Conservation (phyloP, 2,888 invertebrate species). For the Hypomecis punctinalis region DNA sequence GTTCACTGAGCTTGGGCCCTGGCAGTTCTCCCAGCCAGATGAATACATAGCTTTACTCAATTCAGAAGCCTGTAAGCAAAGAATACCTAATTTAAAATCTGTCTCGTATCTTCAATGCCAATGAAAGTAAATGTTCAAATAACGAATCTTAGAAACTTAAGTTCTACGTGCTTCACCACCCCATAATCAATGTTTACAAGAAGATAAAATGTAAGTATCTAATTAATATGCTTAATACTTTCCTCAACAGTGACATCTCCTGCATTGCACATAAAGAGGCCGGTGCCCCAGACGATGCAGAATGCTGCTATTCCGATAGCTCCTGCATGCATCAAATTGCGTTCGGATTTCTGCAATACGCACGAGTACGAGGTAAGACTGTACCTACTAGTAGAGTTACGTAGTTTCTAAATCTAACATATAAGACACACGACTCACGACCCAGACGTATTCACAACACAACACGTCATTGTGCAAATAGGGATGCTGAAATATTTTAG, state of each 20-base stretch:
- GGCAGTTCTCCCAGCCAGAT: constrained; percentile 52
- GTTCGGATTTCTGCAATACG: constrained; percentile 15
- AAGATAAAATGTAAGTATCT: too few relatives aligned
- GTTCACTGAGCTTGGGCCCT: constrained; percentile 24
- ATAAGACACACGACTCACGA: too few relatives aligned
- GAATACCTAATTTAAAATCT: neutral
- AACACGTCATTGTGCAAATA: too few relatives aligned
- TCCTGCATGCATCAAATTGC: constrained; percentile 2
- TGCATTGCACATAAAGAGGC: constrained; percentile 51
- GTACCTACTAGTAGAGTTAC: neutral
- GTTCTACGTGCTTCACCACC: too few relatives aligned
- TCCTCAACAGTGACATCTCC: constrained; percentile 47
- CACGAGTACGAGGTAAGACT: too few relatives aligned
- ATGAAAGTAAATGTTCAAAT: too few relatives aligned
- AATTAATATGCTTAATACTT: neutral
- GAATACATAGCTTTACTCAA: constrained; percentile 49
- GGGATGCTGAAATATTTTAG: too few relatives aligned
- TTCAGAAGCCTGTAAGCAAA: constrained; percentile 43
- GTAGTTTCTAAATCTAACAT: neutral
- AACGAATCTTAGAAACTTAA: too few relatives aligned
- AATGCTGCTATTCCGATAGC: constrained; percentile 26
- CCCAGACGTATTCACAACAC: too few relatives aligned
- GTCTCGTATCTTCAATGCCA: too few relatives aligned
- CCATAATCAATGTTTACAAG: too few relatives aligned
- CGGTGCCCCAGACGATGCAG: constrained; percentile 36